Evolutionary conservation across 2,797 vertebrate genomes (phyloP).

Genomic region (Eospalax fontanierii): DNA sequence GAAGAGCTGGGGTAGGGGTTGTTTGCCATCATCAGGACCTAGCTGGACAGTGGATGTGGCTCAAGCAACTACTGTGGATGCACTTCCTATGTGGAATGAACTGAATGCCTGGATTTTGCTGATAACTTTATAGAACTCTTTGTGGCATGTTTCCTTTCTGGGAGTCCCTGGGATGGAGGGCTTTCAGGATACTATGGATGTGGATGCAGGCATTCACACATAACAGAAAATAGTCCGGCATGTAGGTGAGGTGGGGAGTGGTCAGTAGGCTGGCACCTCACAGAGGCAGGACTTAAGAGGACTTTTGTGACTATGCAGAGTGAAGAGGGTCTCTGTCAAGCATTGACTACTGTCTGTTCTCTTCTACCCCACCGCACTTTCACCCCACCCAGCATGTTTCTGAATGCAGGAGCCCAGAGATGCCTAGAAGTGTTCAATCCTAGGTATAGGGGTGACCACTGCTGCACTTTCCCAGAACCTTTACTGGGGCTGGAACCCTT

Average conservation of each 20-base stretch:
- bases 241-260: background rate
- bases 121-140: slow-evolving; percentile 64
- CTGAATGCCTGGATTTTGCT: slow-evolving; percentile 69
- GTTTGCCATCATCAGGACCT: slow-evolving; percentile 67
- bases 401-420: background rate
- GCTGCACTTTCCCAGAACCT: slow-evolving; percentile 20
- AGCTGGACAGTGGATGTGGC: slow-evolving; percentile 66
- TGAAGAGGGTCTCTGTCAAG: slow-evolving; percentile 38
- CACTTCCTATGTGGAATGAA: slow-evolving; percentile 59
- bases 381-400: background rate
- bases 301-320: slow-evolving; percentile 54
- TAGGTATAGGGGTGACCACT: background rate
- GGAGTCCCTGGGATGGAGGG: slow-evolving; percentile 41
- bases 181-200: slow-evolving; percentile 44
- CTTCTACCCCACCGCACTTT: background rate
- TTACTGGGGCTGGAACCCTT: slow-evolving; percentile 54
- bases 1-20: slow-evolving; percentile 60
- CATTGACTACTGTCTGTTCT: background rate
- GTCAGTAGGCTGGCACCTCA: slow-evolving; percentile 59
- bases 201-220: slow-evolving; percentile 28
- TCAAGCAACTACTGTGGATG: slow-evolving; percentile 58
- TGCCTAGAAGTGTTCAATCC: background rate
- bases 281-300: slow-evolving; percentile 26
- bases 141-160: slow-evolving; percentile 36
- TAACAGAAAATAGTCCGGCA: background rate